A percentile compares a stretch with the other conserved stretches of the same genome.
phyloP scores from a whole-genome alignment of 2,113 vertebrate genomes.

The Nycticryphes semicollaris region DNA sequence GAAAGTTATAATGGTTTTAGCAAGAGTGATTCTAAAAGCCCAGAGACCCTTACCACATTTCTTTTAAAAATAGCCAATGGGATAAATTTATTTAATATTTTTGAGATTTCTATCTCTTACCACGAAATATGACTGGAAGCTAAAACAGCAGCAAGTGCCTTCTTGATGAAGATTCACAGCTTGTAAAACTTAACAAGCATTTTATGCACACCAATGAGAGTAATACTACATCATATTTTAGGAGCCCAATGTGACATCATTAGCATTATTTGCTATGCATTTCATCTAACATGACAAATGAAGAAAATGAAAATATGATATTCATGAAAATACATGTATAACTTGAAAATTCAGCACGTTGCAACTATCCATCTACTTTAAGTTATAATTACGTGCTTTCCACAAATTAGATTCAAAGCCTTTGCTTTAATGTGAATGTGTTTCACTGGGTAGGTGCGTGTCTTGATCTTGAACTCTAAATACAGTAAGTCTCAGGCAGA shows the following conservation, averaged over 20 bases:
- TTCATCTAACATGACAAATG: not conserved
- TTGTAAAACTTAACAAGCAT: not conserved
- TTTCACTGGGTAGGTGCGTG: not conserved
- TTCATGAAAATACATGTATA: not conserved
- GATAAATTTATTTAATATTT: not conserved
- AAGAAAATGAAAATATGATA: not conserved
- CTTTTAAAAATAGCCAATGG: accelerated
- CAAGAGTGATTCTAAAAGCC: not conserved
- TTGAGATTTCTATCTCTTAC: not conserved
- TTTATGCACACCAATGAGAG: not conserved
- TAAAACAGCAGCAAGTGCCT: not conserved
- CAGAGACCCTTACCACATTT: not conserved
- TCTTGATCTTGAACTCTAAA: not conserved
- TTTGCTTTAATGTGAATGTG: not conserved
- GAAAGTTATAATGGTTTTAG: not conserved
- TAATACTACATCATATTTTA: not conserved
- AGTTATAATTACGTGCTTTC: not conserved
- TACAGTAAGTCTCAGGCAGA: not conserved
- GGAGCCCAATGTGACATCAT: not conserved
- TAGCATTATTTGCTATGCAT: not conserved
- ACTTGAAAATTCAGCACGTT: not conserved
- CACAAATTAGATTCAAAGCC: not conserved
- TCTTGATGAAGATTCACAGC: not conserved
- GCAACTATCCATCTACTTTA: not conserved
- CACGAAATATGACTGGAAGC: not conserved